A percentile compares a stretch with the other conserved stretches of the same genome.
These are phyloP conservation scores for Poeciliopsis presidionis DNA, from an alignment of 2,797 vertebrate species.

Conservation along the genomic window DNA sequence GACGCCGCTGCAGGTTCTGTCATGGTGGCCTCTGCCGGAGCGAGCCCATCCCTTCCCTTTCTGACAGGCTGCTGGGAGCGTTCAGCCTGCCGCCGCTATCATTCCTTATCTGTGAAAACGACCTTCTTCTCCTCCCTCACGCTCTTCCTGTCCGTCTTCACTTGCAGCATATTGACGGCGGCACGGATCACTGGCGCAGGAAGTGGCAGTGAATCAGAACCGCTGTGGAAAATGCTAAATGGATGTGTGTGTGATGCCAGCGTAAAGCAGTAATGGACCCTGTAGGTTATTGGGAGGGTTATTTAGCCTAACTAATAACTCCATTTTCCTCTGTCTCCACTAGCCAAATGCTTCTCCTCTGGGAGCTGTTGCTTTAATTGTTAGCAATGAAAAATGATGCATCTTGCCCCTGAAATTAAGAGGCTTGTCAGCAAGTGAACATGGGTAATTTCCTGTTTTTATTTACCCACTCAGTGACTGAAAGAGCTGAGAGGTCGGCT, in stretches of 20 bases:
- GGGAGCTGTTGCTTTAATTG: constrained; percentile 66
- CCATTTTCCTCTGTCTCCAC: constrained; percentile 59
- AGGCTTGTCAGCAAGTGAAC: constrained; percentile 57
- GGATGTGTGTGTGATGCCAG: constrained; percentile 1
- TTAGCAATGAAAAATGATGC: constrained; percentile 63
- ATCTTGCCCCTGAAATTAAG: constrained; percentile 47
- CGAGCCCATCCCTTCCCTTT: constrained; percentile 27
- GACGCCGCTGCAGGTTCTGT: constrained; percentile 20
- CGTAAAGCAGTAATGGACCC: constrained; percentile 18
- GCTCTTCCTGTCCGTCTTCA: constrained; percentile 21
- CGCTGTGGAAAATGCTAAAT: constrained; percentile 23
- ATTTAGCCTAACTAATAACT: constrained; percentile 66
- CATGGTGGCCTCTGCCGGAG: constrained; percentile 34
- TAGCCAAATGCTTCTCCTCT: constrained; percentile 55
- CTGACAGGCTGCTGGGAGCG: constrained; percentile 59
- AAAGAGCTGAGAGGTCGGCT: constrained; percentile 39
- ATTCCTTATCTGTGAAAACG: constrained; percentile 58
- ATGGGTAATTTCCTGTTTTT: constrained; percentile 22
- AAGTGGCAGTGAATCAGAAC: constrained; percentile 30
- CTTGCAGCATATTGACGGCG: constrained; percentile 54
- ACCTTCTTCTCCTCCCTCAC: constrained; percentile 38
- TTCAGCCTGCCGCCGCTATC: constrained; percentile 55
- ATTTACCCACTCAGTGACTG: constrained; percentile 40
- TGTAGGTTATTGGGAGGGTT: constrained; percentile 40
- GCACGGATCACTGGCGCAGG: constrained; percentile 33